Evolutionary conservation across 2,113 vertebrate genomes (phyloP).

Genomic region (Lontra canadensis): DNA sequence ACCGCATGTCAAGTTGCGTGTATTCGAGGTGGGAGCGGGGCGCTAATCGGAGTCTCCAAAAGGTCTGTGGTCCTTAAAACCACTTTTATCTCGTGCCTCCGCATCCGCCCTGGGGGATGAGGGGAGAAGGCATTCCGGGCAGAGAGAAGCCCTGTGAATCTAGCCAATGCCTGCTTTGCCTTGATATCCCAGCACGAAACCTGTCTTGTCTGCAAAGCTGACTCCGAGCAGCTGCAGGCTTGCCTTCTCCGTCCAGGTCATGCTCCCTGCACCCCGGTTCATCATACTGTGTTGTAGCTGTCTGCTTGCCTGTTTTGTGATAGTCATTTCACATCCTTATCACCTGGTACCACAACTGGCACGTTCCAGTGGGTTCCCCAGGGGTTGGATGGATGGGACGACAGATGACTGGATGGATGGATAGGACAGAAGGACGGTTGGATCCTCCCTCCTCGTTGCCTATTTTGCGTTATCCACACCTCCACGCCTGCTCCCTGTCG

Average conservation of each 20-base stretch:
- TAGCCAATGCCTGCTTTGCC: background rate
- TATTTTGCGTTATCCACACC: background rate
- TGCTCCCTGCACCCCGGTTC: background rate
- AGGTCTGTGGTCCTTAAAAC: background rate
- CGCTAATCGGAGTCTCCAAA: background rate
- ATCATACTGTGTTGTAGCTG: accelerated
- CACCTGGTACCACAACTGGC: background rate
- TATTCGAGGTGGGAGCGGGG: background rate
- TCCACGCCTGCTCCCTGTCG: background rate
- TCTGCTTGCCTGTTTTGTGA: background rate
- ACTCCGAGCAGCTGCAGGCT: background rate
- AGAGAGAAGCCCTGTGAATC: background rate
- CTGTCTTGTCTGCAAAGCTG: background rate
- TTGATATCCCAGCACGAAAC: background rate
- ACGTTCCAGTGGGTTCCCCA: background rate
- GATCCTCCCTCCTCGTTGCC: background rate
- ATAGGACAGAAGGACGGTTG: background rate
- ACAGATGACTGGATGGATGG: accelerated
- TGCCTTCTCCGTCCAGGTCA: background rate
- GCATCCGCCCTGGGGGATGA: background rate
- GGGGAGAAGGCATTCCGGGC: background rate
- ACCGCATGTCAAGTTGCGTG: background rate
- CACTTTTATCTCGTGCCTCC: background rate
- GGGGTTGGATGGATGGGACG: accelerated
- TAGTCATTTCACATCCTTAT: background rate